A percentile compares a stretch with the other conserved stretches of the same genome.
These are phyloP conservation scores for Gopherus flavomarginatus DNA, from an alignment of 2,113 vertebrate genomes.

Conservation along the genomic window DNA sequence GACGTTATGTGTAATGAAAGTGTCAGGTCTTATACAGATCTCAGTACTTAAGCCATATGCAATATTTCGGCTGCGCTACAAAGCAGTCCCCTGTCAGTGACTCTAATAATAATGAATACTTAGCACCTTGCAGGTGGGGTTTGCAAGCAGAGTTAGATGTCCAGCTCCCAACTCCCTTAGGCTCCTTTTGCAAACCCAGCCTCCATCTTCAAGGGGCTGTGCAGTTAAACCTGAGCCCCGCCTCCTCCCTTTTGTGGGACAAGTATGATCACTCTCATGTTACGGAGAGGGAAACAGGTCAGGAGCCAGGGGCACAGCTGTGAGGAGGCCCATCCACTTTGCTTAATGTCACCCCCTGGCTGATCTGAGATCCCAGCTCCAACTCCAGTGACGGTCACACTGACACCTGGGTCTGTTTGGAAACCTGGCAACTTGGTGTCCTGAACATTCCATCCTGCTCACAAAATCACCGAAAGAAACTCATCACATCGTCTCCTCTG, in stretches of 20 bases:
- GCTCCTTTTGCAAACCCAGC: neutral
- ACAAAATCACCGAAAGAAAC: neutral
- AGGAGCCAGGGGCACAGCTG: neutral
- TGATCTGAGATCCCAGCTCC: neutral
- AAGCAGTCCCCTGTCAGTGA: neutral
- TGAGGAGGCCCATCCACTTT: neutral
- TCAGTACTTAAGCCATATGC: neutral
- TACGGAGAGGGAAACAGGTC: neutral
- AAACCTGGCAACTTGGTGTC: neutral
- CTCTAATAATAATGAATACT: neutral
- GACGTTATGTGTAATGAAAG: neutral
- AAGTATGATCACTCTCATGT: neutral
- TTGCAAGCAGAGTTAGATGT: neutral
- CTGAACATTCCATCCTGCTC: neutral
- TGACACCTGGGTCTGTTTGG: too few species aligned
- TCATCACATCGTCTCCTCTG: neutral
- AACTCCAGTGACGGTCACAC: neutral
- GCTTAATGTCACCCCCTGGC: neutral
- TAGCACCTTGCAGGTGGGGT: neutral
- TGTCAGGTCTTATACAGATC: neutral
- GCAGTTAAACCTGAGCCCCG: neutral
- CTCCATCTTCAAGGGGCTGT: neutral
- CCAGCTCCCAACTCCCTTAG: neutral
- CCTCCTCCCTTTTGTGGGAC: neutral
- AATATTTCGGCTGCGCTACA: neutral